These are phyloP conservation scores for Augiades crinisus DNA, from an alignment of 2,888 invertebrate genomes.

Conservation along the genomic window DNA sequence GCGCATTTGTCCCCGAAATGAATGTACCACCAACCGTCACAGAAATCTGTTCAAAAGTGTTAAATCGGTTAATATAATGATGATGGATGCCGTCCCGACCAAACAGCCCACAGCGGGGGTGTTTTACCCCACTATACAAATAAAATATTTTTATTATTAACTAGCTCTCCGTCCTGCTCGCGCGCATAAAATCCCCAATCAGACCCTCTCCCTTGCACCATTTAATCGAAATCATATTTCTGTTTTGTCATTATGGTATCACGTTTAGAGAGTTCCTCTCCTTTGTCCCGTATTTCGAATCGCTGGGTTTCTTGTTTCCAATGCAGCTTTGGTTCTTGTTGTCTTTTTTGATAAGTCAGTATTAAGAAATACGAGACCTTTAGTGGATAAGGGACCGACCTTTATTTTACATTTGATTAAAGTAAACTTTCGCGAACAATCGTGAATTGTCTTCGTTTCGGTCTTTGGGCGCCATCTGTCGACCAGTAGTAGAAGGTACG, in stretches of 20 bases:
- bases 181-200: slow-evolving; percentile 50
- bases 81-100: slow-evolving; percentile 77
- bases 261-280: slow-evolving; percentile 76
- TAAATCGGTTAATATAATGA: slow-evolving; percentile 81
- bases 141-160: slow-evolving; percentile 81
- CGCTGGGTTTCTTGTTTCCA: slow-evolving; percentile 77
- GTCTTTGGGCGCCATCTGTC: slow-evolving; percentile 58
- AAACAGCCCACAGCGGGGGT: slow-evolving; percentile 80
- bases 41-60: slow-evolving; percentile 79
- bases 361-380: slow-evolving; percentile 58
- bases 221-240: slow-evolving; percentile 81
- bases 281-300: slow-evolving; percentile 72
- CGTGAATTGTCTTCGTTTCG: slow-evolving; percentile 1
- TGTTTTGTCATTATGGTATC: slow-evolving; percentile 81
- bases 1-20: slow-evolving; percentile 48
- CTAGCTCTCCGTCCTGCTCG: slow-evolving; percentile 61
- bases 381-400: slow-evolving; percentile 35
- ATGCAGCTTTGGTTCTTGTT: slow-evolving; percentile 61
- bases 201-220: slow-evolving; percentile 57
- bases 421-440: slow-evolving; percentile 33
- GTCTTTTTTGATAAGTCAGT: slow-evolving; percentile 59
- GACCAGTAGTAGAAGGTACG: slow-evolving; percentile 56
- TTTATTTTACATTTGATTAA: slow-evolving; percentile 35
- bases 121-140: slow-evolving; percentile 80
- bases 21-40: slow-evolving; percentile 59